A percentile compares a stretch with the other conserved stretches of the same genome.
Conservation (phyloP, 2,113 vertebrate species). For the Numenius arquata region DNA sequence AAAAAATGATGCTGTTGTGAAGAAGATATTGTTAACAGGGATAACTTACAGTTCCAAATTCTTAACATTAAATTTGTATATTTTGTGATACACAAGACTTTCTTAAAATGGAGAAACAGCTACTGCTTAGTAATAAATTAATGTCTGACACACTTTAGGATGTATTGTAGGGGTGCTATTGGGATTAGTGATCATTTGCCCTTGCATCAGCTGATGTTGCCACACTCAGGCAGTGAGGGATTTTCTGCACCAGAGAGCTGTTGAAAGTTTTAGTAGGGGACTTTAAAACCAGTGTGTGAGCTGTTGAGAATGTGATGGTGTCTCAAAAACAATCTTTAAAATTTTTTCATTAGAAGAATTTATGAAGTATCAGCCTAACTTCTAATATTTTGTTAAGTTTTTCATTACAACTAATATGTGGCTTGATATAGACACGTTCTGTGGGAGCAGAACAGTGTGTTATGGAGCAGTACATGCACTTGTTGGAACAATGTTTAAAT, state of each 20-base stretch:
- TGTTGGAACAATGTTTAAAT: neutral
- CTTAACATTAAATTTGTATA: neutral
- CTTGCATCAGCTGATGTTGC: neutral
- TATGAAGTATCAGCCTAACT: neutral
- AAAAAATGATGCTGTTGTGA: neutral
- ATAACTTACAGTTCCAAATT: neutral
- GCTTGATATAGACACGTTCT: neutral
- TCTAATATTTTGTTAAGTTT: neutral
- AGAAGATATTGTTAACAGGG: neutral
- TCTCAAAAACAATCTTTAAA: neutral
- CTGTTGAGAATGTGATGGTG: neutral
- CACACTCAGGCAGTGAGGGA: too few relatives aligned
- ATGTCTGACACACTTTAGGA: neutral
- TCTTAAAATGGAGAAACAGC: neutral
- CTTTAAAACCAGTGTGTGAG: neutral
- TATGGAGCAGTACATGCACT: fast-evolving
- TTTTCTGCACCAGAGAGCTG: neutral
- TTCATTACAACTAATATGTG: neutral
- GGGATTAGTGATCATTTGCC: neutral
- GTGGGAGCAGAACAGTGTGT: neutral
- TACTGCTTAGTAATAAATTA: neutral
- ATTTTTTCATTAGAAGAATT: neutral
- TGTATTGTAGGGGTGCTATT: neutral
- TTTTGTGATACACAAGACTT: neutral
- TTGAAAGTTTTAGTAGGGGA: neutral